Base-by-base conservation (phyloP, 2,797 vertebrate genomes). In the Syngnathus rostellatus region DNA sequence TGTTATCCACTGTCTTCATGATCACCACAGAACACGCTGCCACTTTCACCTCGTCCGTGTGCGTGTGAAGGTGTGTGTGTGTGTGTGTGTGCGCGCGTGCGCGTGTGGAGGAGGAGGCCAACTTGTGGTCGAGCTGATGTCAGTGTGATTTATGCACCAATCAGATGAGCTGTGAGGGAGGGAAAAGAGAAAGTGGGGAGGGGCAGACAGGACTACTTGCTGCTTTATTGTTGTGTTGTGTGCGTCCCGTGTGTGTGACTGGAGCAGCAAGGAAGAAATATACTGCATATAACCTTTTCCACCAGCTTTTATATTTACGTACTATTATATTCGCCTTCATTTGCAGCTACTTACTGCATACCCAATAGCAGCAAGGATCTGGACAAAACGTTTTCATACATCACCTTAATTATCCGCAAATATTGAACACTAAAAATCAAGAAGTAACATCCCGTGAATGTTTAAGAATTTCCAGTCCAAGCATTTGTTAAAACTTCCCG, bases 1-100 rank as follows among this genome's bases (percentile, higher is more conserved):
- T 87, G 90, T 91, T 92, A 91, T 92, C 90, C 89, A 83, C 86
- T 84, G 87, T 90, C 86, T 86, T 83, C 88, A 80, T 87, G 87
- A 90, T 91, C 87, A 85, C 86, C 76, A 62, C 58, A 61, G 67
- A 83, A 80, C 78, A 78, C 50, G 65, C 67, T 25, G 57, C 78
- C 59, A 68, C 77, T 77, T 78, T 74, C 81, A 76, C 79, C 77
- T 81, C 77, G 2, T 69, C 54, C 48, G 70, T 43, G 45, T 58
- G 57, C 37, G 68, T 51, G 69, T 68, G 67, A 31, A 31, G 31
- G 31, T 45, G 64, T 43, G 66, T 51, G 53, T 67, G 72, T 68
- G 67, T 65, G 64, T 63, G 65, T 68, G 70, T 62, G 62, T 72
- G 72, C 66, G 72, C 60, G 66, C 73, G 68, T 64, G 61, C 63